Evolutionary conservation across 2,888 invertebrate species (phyloP).

Genomic region (Nineta flava): DNA sequence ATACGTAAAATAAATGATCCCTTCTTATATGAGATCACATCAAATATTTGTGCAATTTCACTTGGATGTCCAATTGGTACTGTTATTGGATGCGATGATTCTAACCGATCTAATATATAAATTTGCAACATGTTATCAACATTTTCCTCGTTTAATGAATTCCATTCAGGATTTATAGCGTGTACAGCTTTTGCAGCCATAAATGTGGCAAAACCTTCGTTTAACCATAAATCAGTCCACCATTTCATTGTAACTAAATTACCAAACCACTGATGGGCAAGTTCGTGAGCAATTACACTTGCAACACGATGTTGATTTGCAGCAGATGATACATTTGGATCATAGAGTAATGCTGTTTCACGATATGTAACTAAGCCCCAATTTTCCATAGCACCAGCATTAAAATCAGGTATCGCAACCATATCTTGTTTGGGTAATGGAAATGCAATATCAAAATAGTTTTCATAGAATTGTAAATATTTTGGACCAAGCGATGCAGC

Average conservation of each 20-base stretch:
- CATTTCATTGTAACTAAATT: constrained; percentile 70
- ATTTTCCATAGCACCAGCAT: constrained; percentile 60
- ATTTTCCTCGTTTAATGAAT: constrained; percentile 38
- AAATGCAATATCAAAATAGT: constrained; percentile 55
- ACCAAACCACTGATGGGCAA: constrained; percentile 63
- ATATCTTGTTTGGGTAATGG: constrained; percentile 65
- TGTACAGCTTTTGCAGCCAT: constrained; percentile 42
- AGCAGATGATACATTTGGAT: constrained; percentile 41
- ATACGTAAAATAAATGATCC: constrained; percentile 76
- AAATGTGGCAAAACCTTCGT: constrained; percentile 63
- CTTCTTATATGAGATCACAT: constrained; percentile 72
- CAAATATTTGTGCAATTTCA: constrained; percentile 71
- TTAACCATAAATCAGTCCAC: constrained; percentile 70
- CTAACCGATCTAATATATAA: constrained; percentile 51
- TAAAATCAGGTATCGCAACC: constrained; percentile 67
- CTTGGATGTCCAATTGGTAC: constrained; percentile 58
- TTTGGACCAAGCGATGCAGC: constrained; percentile 61
- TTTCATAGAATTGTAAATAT: constrained; percentile 54
- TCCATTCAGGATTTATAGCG: constrained; percentile 49
- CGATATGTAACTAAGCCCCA: constrained; percentile 76
- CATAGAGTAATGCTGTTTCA: constrained; percentile 54
- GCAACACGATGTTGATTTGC: constrained; percentile 46
- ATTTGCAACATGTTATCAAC: constrained; percentile 41
- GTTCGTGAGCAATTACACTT: constrained; percentile 32
- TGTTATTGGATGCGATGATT: constrained; percentile 66